Evolutionary conservation across 53 echinoderm and acorn worm species (phyloP), one percentile per base, ranked within the genome.

Genomic region (Pentamera pediparva): DNA sequence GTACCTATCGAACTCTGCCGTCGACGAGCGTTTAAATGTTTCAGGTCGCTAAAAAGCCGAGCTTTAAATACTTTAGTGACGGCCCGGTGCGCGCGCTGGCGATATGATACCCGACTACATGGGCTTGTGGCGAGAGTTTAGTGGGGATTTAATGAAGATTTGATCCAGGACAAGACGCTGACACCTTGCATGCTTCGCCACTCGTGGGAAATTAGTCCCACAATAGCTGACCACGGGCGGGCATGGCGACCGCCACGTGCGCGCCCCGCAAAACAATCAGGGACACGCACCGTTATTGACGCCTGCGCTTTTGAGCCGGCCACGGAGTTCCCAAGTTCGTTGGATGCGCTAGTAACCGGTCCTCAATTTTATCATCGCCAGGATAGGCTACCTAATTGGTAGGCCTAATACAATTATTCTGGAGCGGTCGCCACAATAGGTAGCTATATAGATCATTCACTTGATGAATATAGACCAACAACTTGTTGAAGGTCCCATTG

Each of bases 61-160:
- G 39, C 38, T 67, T 67, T 67, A 67, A 67, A 67, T 67, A 67
- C 39, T 40, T 67, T 67, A n/a, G n/a, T n/a, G n/a, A n/a, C n/a
- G n/a, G n/a, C n/a, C n/a, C n/a, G n/a, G n/a, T n/a, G n/a, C n/a
- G n/a, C n/a, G n/a, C n/a, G n/a, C n/a, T n/a, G n/a, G n/a, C n/a
- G n/a, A n/a, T n/a, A n/a, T n/a, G n/a, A n/a, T n/a, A n/a, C n/a
- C n/a, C n/a, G n/a, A n/a, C n/a, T n/a, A n/a, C n/a, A n/a, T n/a
- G n/a, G n/a, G n/a, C n/a, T n/a, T n/a, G 6, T 57, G 11, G 6
- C 6, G 9, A 57, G 58, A 28, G 28, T 28, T 4, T 4, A 57
- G 31, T n/a, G 21, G 29, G 29, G 18, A 7, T 12, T 57, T 9
- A 26, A 57, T 32, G 39, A 50, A 24, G 26, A 59, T 15, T 39